phyloP scores from a whole-genome alignment of 2,888 invertebrate genomes.

The Mythimna pallens region DNA sequence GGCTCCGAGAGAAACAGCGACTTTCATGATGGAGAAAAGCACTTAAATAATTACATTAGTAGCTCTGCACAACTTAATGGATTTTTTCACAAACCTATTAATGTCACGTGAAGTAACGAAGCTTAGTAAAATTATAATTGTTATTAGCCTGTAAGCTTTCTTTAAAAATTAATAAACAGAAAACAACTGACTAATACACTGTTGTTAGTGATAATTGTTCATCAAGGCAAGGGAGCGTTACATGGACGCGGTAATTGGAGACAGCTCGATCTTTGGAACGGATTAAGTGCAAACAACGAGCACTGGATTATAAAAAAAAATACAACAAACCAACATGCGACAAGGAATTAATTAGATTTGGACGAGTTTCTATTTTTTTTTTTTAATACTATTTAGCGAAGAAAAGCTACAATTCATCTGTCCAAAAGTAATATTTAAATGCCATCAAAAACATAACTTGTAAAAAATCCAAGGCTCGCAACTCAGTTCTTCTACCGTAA shows the following conservation, averaged over 20 bases:
- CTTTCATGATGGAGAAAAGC: conserved; percentile 57
- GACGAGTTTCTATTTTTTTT: not conserved
- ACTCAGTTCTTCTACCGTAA: too few relatives aligned
- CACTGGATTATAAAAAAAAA: conserved; percentile 16
- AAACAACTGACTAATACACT: conserved; percentile 9
- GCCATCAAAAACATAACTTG: too few relatives aligned
- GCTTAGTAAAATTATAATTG: not conserved
- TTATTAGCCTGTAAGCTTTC: too few relatives aligned
- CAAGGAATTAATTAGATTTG: not conserved
- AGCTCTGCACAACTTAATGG: conserved; percentile 29
- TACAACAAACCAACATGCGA: not conserved
- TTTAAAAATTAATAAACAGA: not conserved
- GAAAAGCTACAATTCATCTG: too few relatives aligned
- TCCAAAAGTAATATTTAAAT: too few relatives aligned
- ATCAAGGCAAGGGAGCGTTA: conserved; percentile 4
- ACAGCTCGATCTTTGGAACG: conserved; percentile 9
- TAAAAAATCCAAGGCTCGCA: too few relatives aligned
- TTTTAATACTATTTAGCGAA: not conserved
- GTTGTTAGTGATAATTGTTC: conserved; percentile 23
- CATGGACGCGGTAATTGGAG: conserved; percentile 21
- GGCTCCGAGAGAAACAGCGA: conserved; percentile 32
- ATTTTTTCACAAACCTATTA: conserved; percentile 45
- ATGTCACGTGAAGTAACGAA: conserved; percentile 36
- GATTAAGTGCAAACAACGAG: conserved; percentile 15
- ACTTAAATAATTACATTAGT: conserved; percentile 51